Percentiles rank a stretch among this genome's conserved stretches.
phyloP scores from a whole-genome alignment of 2,888 invertebrate genomes.

The Habrosyne pyritoides region DNA sequence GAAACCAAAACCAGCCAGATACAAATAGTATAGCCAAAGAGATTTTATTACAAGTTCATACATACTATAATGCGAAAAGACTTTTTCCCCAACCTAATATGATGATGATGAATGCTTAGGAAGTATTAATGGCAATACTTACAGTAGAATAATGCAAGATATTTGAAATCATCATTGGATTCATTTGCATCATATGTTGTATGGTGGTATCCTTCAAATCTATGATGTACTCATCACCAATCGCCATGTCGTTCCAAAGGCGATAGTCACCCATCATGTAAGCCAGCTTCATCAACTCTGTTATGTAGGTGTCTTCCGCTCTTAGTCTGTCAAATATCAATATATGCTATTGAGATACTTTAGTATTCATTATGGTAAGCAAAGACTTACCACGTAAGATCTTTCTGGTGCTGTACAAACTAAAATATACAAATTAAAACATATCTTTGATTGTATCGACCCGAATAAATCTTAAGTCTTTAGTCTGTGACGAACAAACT shows the following conservation, averaged over 20 bases:
- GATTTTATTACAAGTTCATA: too few species aligned
- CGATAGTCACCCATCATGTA: conserved; percentile 56
- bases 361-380: neutral
- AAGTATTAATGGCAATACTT: neutral
- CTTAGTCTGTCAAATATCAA: conserved; percentile 18
- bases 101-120: too few species aligned
- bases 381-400: too few species aligned
- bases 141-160: neutral
- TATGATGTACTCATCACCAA: conserved; percentile 60
- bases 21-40: too few species aligned
- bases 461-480: too few species aligned
- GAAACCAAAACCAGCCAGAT: too few species aligned
- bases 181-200: conserved; percentile 38
- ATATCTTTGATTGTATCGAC: too few species aligned
- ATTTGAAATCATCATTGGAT: conserved; percentile 33
- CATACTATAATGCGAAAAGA: too few species aligned
- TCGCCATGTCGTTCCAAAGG: conserved; percentile 55
- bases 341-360: conserved; percentile 15
- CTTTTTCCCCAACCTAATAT: too few species aligned
- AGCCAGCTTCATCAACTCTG: conserved; percentile 30
- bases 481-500: neutral
- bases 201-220: conserved; percentile 53
- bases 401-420: too few species aligned
- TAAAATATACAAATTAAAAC: too few species aligned
- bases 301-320: conserved; percentile 14